These are phyloP conservation scores for Lycocerus yunnanus DNA, from an alignment of 2,888 invertebrate genomes.

Conservation along the genomic window DNA sequence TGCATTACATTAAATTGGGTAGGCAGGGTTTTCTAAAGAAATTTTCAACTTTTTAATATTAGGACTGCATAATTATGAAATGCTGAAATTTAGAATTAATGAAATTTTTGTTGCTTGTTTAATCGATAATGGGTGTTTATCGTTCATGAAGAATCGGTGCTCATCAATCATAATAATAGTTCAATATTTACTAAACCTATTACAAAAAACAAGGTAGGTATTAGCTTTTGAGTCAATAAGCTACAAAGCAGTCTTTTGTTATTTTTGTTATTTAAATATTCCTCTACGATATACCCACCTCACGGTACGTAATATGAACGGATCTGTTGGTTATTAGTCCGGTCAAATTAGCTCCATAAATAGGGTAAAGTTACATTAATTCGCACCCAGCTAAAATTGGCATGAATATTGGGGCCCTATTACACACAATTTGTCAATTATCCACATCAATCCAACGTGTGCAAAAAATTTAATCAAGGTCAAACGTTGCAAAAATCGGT, in stretches of 20 bases:
- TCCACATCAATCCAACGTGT: too few relatives aligned
- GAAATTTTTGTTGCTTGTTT: not conserved
- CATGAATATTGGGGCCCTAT: too few relatives aligned
- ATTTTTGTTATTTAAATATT: not conserved
- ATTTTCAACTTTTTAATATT: not conserved
- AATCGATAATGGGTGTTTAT: not conserved
- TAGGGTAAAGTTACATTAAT: too few relatives aligned
- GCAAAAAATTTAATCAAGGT: too few relatives aligned
- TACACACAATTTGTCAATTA: too few relatives aligned
- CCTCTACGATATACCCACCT: not conserved
- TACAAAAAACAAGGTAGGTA: not conserved
- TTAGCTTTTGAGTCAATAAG: not conserved
- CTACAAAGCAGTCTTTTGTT: not conserved
- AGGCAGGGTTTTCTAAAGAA: too few relatives aligned
- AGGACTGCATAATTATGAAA: not conserved
- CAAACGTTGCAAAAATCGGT: too few relatives aligned
- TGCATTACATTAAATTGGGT: not conserved
- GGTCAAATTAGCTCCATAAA: too few relatives aligned
- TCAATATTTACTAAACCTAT: conserved; percentile 12
- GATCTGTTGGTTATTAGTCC: not conserved
- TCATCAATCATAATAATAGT: conserved; percentile 14
- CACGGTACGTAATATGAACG: not conserved
- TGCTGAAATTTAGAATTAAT: not conserved
- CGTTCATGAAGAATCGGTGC: not conserved
- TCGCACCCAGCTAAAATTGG: too few relatives aligned